Evolutionary conservation across 2,113 vertebrate species (phyloP).

Genomic region (Toxotes chatareus): DNA sequence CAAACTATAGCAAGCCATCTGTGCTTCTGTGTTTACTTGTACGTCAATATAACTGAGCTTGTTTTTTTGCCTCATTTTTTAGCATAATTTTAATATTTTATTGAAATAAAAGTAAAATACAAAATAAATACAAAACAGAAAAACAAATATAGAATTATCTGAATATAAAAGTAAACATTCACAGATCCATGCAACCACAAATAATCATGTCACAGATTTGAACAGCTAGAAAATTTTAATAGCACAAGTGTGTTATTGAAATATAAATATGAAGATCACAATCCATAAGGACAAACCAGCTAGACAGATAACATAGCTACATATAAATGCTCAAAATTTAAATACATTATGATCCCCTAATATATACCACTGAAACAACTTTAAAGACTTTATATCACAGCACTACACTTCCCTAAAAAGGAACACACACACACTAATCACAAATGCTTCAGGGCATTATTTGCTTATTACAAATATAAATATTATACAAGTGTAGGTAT

Average conservation of each 20-base stretch:
- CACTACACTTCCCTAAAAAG: neutral
- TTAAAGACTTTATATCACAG: neutral
- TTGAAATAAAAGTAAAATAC: neutral
- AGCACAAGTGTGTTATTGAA: neutral
- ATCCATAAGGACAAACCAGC: neutral
- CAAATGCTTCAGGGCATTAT: neutral
- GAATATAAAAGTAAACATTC: neutral
- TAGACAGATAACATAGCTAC: neutral
- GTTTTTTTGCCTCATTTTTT: neutral
- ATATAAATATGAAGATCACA: neutral
- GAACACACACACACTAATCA: neutral
- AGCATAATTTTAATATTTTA: neutral
- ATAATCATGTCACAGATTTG: neutral
- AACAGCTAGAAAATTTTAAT: neutral
- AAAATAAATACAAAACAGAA: neutral
- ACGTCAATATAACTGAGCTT: neutral
- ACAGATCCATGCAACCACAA: neutral
- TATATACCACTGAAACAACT: neutral
- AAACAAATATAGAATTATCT: neutral
- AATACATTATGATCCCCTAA: neutral
- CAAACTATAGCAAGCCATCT: constrained; percentile 27
- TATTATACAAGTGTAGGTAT: neutral
- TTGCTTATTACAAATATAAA: constrained; percentile 4
- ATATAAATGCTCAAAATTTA: neutral
- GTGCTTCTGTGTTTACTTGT: constrained; percentile 20